Base-by-base conservation (phyloP, 1,140 invertebrate species). In the Orius insidiosus region DNA sequence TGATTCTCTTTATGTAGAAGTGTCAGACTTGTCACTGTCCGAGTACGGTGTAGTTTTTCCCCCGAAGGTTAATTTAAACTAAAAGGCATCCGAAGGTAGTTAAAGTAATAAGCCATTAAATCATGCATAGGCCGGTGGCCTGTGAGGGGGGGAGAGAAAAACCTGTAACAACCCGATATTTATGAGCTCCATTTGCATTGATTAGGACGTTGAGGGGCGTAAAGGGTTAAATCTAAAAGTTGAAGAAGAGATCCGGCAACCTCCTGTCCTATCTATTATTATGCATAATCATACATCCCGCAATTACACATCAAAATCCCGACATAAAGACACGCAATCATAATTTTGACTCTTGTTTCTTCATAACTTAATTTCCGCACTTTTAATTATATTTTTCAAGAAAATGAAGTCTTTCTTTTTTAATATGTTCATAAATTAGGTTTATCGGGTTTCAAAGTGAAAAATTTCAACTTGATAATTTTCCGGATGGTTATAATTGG, bases 81-180 rank as follows among this genome's bases (percentile, higher is more conserved):
- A 13, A 10, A 18, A 40, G 38, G 38, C 38, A 40, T 40, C 38
- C 38, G 38, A 18, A 18, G 18, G 38, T 40, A 40, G 38, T 40
- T 40, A 40, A 40, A 40, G 38, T 40, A 40, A 40, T 40, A 40
- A 40, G 38, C 38, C 38, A 40, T 40, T 40, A 40, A 40, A 40
- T 40, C 38, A 40, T 40, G 38, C 18, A 13, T 18, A 18, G 15
- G 11, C 11, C 11, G 9, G 24, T 24, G 38, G 38, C 9, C 4
- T 3, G 14, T 6, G 15, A 11, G 13, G 10, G n/a, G 35, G 35
- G 14, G 11, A 18, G 18, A 40, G 38, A 40, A 40, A 40, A 40
- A 40, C 38, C 38, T 40, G 18, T 40, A 40, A 40, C 38, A 40
- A 40, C 38, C 38, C 15, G 38, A 40, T 40, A 40, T 40, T 40